phyloP scores from a whole-genome alignment of 2,113 vertebrate species.

The Meriones unguiculatus region DNA sequence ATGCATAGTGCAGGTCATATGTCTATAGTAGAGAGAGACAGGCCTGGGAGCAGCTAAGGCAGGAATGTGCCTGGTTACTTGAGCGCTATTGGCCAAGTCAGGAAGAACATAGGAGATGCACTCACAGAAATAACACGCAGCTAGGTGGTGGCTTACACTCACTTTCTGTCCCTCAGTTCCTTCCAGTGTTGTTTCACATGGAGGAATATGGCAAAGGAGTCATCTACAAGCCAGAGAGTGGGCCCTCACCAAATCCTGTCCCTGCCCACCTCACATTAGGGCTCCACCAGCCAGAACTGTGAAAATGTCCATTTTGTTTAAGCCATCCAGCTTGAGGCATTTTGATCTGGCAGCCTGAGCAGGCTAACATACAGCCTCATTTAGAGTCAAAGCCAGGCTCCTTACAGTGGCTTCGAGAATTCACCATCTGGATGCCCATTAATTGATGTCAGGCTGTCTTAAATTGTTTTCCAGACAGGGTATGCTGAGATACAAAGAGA shows the following conservation, averaged over 20 bases:
- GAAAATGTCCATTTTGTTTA: background rate
- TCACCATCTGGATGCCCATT: background rate
- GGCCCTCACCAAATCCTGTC: background rate
- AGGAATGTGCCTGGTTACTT: background rate
- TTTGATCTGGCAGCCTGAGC: background rate
- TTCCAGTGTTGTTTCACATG: background rate
- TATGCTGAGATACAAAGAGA: background rate
- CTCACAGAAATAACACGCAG: background rate
- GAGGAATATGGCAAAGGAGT: background rate
- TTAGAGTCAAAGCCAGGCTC: background rate
- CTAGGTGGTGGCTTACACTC: background rate
- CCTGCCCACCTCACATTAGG: background rate
- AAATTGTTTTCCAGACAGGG: background rate
- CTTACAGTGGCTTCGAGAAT: background rate
- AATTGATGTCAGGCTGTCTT: background rate
- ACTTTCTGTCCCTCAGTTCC: background rate
- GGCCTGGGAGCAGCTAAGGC: background rate
- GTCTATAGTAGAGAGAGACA: background rate
- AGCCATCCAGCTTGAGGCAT: background rate
- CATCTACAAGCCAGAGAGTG: background rate
- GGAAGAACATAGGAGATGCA: background rate
- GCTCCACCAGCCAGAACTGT: background rate
- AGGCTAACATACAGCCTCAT: background rate
- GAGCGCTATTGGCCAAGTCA: background rate
- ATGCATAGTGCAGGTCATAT: background rate